These are phyloP conservation scores for Simalia tracyae DNA, from an alignment of 2,797 vertebrate species.

Conservation along the genomic window DNA sequence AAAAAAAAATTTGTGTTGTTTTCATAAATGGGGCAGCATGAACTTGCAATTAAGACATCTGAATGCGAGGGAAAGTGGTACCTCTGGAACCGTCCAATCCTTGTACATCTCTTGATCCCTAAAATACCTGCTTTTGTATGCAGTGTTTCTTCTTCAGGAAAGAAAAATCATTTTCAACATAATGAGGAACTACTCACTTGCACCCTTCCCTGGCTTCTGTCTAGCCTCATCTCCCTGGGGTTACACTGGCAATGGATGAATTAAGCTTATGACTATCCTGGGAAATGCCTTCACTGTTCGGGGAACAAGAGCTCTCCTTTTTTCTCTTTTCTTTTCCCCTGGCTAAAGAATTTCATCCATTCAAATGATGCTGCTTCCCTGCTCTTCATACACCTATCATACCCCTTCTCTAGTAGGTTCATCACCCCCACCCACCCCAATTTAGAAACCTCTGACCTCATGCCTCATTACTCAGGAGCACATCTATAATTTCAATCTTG, in stretches of 20 bases:
- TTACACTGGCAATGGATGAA: not conserved
- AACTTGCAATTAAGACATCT: not conserved
- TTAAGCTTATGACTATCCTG: not conserved
- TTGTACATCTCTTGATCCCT: not conserved
- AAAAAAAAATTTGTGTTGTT: no score
- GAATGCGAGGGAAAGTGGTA: not conserved
- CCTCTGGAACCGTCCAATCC: not conserved
- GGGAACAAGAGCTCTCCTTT: not conserved
- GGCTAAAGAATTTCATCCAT: not conserved
- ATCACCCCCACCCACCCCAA: not conserved
- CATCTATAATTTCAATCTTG: constrained; percentile 74
- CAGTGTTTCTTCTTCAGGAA: not conserved
- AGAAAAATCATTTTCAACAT: no score
- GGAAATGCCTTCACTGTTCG: not conserved
- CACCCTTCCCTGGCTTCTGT: not conserved
- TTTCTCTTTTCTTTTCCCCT: not conserved
- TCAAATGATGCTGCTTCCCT: not conserved
- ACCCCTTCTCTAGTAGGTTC: not conserved
- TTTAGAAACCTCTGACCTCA: constrained; percentile 27
- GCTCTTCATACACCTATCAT: not conserved
- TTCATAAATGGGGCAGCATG: not conserved
- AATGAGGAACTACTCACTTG: not conserved
- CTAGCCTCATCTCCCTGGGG: not conserved
- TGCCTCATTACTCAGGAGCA: constrained; percentile 15
- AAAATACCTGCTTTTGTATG: not conserved